phyloP scores from a whole-genome alignment of 2,113 vertebrate species.

The Corythornis cristatus region DNA sequence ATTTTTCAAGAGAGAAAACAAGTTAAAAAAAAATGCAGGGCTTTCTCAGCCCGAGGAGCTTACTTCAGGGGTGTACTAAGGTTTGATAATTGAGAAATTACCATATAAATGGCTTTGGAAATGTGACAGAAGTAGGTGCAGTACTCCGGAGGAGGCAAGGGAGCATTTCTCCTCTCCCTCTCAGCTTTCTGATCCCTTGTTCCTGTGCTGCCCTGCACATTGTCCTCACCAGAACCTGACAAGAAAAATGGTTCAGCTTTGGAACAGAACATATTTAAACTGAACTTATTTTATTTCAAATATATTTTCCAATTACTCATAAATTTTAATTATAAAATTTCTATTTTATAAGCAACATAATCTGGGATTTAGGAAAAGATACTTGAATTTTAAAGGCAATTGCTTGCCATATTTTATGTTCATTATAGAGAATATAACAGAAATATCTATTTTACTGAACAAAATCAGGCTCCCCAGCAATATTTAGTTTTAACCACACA shows the following conservation, averaged over 20 bases:
- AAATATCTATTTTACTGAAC: neutral
- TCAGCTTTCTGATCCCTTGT: neutral
- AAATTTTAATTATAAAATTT: neutral
- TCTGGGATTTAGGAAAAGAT: neutral
- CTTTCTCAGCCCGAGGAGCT: neutral
- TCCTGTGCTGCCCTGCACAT: neutral
- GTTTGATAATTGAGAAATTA: conserved; percentile 11
- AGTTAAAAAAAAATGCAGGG: neutral
- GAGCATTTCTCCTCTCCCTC: neutral
- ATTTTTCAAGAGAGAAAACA: neutral
- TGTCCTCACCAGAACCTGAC: neutral
- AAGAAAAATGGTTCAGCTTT: neutral
- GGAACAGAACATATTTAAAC: neutral
- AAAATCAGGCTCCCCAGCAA: neutral
- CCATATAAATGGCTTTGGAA: neutral
- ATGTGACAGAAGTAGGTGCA: neutral
- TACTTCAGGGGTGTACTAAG: neutral
- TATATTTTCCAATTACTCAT: neutral
- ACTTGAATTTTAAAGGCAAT: neutral
- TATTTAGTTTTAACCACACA: neutral
- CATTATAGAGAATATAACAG: neutral
- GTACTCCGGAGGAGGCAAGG: neutral
- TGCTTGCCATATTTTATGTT: neutral
- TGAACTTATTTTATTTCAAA: neutral
- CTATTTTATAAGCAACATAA: neutral